Base-by-base conservation (phyloP, 2,888 invertebrate genomes). In the Pseudococcus viburni region DNA sequence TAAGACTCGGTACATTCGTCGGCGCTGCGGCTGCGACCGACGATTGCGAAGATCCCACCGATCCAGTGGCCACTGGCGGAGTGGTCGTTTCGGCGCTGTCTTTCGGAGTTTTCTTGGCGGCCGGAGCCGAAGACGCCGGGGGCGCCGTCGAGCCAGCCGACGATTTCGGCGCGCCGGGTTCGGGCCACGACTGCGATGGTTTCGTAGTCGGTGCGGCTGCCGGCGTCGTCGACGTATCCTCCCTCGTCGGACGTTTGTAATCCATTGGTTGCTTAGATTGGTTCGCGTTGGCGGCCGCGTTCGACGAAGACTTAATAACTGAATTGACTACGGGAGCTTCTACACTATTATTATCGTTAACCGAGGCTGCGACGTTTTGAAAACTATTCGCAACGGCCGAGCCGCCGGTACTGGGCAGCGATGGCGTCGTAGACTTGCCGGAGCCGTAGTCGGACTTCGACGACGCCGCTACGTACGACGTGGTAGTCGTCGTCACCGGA, bases 161-260 rank as follows among this genome's bases (percentile, higher is more conserved):
- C 86, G 42, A 46, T 42, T 33, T 59, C n/a, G 85, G 59, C 5
- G 15, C 48, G 19, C 46, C 26, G 51, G 42, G 42, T 7, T 42
- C 83, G 17, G 42, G 48, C 68, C 33, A 22, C 86, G 42, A 46
- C 59, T 33, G 55, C 85, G 87, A 33, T 48, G 48, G 80, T 83
- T 88, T 77, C 48, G 48, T 59, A 59, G 77, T 42, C 26, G 83
- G 26, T 26, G 88, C 26, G 11, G 26, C 51, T 11, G 48, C 48
- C 85, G 51, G 15, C 26, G 48, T 19, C 51, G 51, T 7, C 84
- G 87, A n/a, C 59, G 48, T n/a, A 59, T 88, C 88, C 83, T 88
- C 88, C 88, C 88, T 88, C 26, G 88, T 88, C 51, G 88, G 88
- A 7, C 77, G 73, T 42, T 88, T 88, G 46, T 88, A 88, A 55